These are phyloP conservation scores for Pelagia noctiluca DNA, from an alignment of 30 jellyfish, hydroid and myxozoan species.

Conservation along the genomic window DNA sequence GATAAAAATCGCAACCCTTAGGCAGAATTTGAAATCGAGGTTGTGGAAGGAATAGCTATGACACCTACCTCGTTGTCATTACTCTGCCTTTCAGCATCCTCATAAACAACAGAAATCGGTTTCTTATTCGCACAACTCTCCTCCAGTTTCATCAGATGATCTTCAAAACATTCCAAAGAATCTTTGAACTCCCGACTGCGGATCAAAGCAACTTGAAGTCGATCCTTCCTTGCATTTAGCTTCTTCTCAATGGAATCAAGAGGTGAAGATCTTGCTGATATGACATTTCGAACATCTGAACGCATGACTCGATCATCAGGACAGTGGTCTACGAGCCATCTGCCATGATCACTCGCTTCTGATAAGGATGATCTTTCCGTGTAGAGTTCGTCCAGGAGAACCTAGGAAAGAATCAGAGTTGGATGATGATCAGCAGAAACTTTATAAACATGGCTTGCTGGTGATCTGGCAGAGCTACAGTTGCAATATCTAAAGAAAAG, in stretches of 20 bases:
- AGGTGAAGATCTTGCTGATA: conserved; percentile 73
- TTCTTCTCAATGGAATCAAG: conserved; percentile 78
- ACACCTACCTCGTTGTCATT: conserved; percentile 68
- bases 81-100: conserved; percentile 66
- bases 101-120: conserved; percentile 65
- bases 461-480: too few species aligned
- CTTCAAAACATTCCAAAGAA: conserved; percentile 68
- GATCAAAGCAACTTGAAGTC: conserved; percentile 81
- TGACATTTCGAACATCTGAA: conserved; percentile 77
- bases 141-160: conserved; percentile 71
- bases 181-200: conserved; percentile 86
- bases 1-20: too few species aligned
- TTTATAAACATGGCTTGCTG: too few species aligned
- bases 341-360: conserved; percentile 80
- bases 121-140: conserved; percentile 54
- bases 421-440: too few species aligned
- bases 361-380: conserved; percentile 49
- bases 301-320: conserved; percentile 84
- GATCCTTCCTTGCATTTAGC: conserved; percentile 59
- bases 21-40: neutral
- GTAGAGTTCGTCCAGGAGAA: conserved; percentile 65
- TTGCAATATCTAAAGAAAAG: too few species aligned
- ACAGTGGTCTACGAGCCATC: conserved; percentile 83
- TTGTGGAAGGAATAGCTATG: too few species aligned
- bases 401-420: too few species aligned